Evolutionary conservation across 2,113 vertebrate species (phyloP).

Genomic region (Epinephelus lanceolatus): DNA sequence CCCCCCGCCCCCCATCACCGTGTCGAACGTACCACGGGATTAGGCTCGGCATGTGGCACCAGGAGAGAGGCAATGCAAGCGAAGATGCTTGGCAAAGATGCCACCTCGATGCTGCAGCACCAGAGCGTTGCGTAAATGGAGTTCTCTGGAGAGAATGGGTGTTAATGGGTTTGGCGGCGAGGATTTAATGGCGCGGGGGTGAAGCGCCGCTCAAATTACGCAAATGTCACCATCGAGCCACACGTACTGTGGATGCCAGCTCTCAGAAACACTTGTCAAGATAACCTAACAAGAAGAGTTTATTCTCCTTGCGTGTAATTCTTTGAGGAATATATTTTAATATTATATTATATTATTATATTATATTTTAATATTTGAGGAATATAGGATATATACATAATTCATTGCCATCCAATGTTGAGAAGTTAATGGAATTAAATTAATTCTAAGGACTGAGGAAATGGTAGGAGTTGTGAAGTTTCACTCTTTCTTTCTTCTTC

Average conservation of each 20-base stretch:
- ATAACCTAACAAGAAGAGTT: constrained; percentile 34
- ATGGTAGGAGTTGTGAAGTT: constrained; percentile 46
- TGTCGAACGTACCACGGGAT: constrained; percentile 58
- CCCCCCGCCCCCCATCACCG: constrained; percentile 47
- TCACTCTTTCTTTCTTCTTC: constrained; percentile 46
- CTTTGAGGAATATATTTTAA: constrained; percentile 16
- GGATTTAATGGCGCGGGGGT: constrained; percentile 73
- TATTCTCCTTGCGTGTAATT: constrained; percentile 21
- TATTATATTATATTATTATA: too few species aligned
- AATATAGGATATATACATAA: constrained; percentile 3
- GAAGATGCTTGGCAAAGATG: constrained; percentile 61
- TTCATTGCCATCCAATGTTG: constrained; percentile 29
- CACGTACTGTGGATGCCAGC: constrained; percentile 62
- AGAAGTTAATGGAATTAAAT: constrained; percentile 43
- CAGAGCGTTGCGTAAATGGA: constrained; percentile 70
- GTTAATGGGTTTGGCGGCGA: constrained; percentile 77
- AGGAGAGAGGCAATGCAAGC: constrained; percentile 49
- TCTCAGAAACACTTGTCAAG: constrained; percentile 45
- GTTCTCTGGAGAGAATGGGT: constrained; percentile 67
- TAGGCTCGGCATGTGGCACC: constrained; percentile 55
- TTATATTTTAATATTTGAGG: too few species aligned
- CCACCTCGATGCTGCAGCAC: constrained; percentile 50
- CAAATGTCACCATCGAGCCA: constrained; percentile 76
- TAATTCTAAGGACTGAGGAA: constrained; percentile 45
- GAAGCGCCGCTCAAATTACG: constrained; percentile 72